A percentile compares a stretch with the other conserved stretches of the same genome.
These are phyloP conservation scores for Actenoides hombroni DNA, from an alignment of 2,113 vertebrate genomes.

Conservation along the genomic window DNA sequence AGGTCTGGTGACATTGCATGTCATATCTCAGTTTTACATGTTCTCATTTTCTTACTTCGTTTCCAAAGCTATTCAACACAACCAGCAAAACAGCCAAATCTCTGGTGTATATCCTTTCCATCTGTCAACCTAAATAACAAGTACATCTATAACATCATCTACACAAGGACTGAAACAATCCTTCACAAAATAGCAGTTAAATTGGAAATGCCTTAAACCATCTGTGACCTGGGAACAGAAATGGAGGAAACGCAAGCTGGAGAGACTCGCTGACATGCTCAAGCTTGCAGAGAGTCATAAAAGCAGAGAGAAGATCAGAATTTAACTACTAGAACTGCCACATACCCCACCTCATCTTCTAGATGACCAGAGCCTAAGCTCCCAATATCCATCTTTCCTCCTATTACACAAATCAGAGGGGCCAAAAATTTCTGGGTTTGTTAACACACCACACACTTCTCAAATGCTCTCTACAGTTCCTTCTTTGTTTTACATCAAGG, in stretches of 20 bases:
- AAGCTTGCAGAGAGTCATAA: background rate
- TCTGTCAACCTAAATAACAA: background rate
- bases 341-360: background rate
- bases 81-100: background rate
- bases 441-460: rapidly evolving
- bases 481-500: background rate
- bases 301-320: background rate
- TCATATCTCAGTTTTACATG: background rate
- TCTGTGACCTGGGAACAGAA: constrained; percentile 5
- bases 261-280: background rate
- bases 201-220: constrained; percentile 7
- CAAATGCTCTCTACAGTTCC: background rate
- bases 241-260: background rate
- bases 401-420: background rate
- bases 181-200: background rate
- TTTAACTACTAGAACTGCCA: background rate
- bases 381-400: background rate
- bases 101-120: background rate
- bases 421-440: background rate
- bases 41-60: background rate
- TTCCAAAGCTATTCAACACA: constrained; percentile 6
- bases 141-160: background rate
- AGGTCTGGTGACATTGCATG: rapidly evolving
- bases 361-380: background rate
- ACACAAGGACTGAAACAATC: background rate